Conservation (phyloP, 2,797 vertebrate genomes). For the Tragelaphus oryx region DNA sequence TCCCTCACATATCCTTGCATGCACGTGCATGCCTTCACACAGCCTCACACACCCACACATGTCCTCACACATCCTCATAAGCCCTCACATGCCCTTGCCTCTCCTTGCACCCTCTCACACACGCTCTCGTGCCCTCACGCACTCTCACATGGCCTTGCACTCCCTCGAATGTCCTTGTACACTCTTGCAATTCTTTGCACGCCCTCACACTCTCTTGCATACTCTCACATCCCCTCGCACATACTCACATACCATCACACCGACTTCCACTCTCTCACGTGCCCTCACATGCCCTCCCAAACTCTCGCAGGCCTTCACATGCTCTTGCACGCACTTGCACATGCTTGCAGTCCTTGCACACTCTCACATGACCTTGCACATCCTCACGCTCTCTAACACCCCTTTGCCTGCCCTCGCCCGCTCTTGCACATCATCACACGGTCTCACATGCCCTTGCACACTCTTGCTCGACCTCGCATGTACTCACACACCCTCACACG, state of each 20-base stretch:
- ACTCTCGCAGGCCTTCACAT: background rate
- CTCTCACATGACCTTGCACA: background rate
- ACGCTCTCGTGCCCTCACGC: rapidly evolving
- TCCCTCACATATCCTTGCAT: rapidly evolving
- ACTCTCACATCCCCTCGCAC: background rate
- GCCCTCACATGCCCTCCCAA: background rate
- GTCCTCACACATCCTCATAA: rapidly evolving
- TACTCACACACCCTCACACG: background rate
- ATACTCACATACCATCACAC: background rate
- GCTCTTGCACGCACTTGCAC: background rate
- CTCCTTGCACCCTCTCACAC: background rate
- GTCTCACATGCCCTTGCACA: background rate
- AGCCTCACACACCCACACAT: background rate
- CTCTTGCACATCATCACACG: background rate
- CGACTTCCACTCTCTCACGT: background rate
- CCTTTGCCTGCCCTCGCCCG: rapidly evolving
- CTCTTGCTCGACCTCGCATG: rapidly evolving
- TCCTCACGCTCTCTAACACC: background rate
- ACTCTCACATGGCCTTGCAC: rapidly evolving
- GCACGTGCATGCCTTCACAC: background rate
- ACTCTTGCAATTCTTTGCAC: background rate
- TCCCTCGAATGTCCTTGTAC: background rate
- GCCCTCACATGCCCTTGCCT: background rate
- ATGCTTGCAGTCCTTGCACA: no score
- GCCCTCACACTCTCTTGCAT: background rate